Percentiles rank a stretch among this genome's conserved stretches.
Evolutionary conservation across 2,797 vertebrate species (phyloP).

Genomic region (Myioborus melanocephalus): DNA sequence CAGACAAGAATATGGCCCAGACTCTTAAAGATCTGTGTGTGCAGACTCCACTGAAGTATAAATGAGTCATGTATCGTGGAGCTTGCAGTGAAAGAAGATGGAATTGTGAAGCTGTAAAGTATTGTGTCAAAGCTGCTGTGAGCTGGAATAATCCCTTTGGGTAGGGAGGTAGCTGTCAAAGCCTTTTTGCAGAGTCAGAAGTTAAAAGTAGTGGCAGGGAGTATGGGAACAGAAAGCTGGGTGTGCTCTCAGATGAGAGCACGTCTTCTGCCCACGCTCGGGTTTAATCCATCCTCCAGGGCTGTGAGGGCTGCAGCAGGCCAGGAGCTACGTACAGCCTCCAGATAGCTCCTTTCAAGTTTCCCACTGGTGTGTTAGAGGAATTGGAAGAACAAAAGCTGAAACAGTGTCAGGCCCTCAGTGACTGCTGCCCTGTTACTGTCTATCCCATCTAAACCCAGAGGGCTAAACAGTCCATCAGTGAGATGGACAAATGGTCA

Average conservation of each 20-base stretch:
- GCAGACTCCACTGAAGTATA: not conserved
- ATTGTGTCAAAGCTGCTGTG: slow-evolving; percentile 25
- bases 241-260: not conserved
- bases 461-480: not conserved
- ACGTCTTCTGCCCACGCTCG: not conserved
- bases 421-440: not conserved
- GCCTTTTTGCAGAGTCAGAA: slow-evolving; percentile 31
- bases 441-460: not conserved
- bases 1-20: not conserved
- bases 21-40: not conserved
- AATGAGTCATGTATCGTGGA: slow-evolving; percentile 30
- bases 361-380: not conserved
- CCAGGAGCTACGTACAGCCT: not conserved
- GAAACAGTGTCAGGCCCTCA: not conserved
- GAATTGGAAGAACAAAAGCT: not conserved
- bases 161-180: not conserved
- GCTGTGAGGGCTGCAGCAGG: not conserved
- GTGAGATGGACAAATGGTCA: not conserved
- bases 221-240: not conserved
- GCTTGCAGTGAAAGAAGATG: not conserved
- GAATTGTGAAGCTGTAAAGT: not conserved
- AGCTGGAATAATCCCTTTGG: slow-evolving; percentile 27
- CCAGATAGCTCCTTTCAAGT: not conserved
- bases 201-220: slow-evolving; percentile 22
- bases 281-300: not conserved